Evolutionary conservation across 37 sponge, comb jelly and placozoan species (phyloP).

Genomic region (Halichondria panicea): DNA sequence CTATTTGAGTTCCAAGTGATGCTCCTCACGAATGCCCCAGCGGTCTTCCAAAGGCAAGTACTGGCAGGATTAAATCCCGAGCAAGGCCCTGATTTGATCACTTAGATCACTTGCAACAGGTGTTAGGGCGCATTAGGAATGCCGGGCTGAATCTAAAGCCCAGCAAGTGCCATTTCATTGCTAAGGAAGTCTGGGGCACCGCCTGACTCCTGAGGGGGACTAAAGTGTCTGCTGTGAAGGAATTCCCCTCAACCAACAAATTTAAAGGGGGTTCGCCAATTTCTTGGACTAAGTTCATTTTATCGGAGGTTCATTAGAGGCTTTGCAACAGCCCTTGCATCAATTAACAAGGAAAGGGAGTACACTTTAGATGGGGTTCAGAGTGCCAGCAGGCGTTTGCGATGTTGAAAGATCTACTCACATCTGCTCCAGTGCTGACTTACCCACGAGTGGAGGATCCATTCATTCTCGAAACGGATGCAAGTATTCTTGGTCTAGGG

Average conservation of each 20-base stretch:
- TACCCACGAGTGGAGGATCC: no score
- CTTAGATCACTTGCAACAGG: constrained; percentile 20
- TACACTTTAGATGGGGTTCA: no score
- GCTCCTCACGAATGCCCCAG: constrained; percentile 37
- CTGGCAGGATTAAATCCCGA: constrained; percentile 13
- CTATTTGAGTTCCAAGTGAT: constrained; percentile 13
- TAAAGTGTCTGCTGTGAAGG: not conserved
- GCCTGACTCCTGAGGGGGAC: not conserved
- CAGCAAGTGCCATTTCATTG: constrained; percentile 19
- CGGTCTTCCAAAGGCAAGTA: constrained; percentile 22
- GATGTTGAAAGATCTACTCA: no score
- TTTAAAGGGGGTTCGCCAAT: not conserved
- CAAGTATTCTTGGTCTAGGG: no score
- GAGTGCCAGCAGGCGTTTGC: no score
- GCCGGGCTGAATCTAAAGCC: constrained; percentile 44
- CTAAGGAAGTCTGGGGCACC: constrained; percentile 11
- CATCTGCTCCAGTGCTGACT: no score
- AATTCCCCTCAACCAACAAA: not conserved
- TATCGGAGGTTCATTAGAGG: not conserved
- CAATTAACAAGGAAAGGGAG: no score
- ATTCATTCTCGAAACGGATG: no score
- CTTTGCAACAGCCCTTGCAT: no score
- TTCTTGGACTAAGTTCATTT: not conserved
- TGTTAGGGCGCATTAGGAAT: not conserved
- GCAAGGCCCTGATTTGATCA: constrained; percentile 35